Evolutionary conservation across 2,888 invertebrate species (phyloP).

Genomic region (Mimachlamys varia): DNA sequence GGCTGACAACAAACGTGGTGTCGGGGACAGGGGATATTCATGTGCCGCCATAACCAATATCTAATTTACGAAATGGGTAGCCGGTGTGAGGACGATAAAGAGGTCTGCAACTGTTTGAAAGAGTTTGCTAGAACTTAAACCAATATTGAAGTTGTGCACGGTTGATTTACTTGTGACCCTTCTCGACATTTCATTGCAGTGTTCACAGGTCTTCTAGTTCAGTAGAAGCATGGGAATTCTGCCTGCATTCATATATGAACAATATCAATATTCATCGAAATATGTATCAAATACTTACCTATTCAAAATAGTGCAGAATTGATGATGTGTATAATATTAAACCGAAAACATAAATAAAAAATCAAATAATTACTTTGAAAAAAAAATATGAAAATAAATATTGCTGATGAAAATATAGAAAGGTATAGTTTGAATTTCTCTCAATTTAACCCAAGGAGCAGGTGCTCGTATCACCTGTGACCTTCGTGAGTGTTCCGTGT

Average conservation of each 20-base stretch:
- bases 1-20: too few relatives aligned
- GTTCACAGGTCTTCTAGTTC: constrained; percentile 2
- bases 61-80: too few relatives aligned
- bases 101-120: not conserved
- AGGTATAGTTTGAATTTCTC: constrained; percentile 27
- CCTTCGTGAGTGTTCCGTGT: not conserved
- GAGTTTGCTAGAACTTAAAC: not conserved
- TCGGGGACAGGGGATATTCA: too few relatives aligned
- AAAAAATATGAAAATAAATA: constrained; percentile 30
- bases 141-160: not conserved
- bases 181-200: constrained; percentile 17
- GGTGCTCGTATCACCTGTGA: constrained; percentile 9
- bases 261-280: constrained; percentile 28
- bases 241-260: constrained; percentile 1
- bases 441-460: not conserved
- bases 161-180: not conserved
- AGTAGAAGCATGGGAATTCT: constrained; percentile 18
- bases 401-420: constrained; percentile 31
- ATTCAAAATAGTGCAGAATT: constrained; percentile 26
- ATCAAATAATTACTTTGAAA: not conserved
- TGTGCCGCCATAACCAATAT: too few relatives aligned
- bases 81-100: too few relatives aligned
- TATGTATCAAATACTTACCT: constrained; percentile 24
- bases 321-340: constrained; percentile 6
- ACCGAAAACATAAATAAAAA: not conserved